Evolutionary conservation across 1,140 invertebrate genomes (phyloP).

Genomic region (Kradibia gibbosae): DNA sequence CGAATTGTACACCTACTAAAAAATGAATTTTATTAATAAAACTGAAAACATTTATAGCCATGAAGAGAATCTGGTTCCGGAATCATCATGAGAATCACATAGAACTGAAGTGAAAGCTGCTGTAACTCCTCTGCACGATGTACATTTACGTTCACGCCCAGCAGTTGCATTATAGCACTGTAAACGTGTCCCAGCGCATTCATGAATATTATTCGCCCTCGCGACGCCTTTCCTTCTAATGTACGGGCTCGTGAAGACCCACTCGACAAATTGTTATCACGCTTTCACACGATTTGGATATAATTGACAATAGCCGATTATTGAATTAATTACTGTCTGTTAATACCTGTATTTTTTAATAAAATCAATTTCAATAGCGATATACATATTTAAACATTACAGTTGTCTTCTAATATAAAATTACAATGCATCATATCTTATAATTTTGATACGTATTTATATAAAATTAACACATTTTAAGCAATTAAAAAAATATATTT

Average conservation of each 20-base stretch:
- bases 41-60: conserved; percentile 34
- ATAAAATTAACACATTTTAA: too few species aligned
- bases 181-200: conserved; percentile 2
- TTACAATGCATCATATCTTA: too few species aligned
- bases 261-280: neutral
- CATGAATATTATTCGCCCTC: conserved; percentile 39
- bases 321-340: too few species aligned
- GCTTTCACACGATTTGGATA: neutral
- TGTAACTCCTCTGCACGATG: conserved; percentile 66
- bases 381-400: too few species aligned
- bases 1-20: neutral
- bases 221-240: conserved; percentile 23
- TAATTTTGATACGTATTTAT: too few species aligned
- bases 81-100: conserved; percentile 39
- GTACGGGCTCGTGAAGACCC: neutral
- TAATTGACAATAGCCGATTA: too few species aligned
- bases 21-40: neutral
- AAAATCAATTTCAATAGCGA: too few species aligned
- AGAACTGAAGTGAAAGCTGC: conserved; percentile 44
- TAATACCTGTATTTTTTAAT: too few species aligned
- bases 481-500: too few species aligned
- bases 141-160: conserved; percentile 32
- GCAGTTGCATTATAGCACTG: conserved; percentile 20
- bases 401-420: too few species aligned
- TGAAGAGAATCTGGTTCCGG: conserved; percentile 28